Evolutionary conservation across 2,797 vertebrate genomes (phyloP).

Genomic region (Gadopsis bispinosus): DNA sequence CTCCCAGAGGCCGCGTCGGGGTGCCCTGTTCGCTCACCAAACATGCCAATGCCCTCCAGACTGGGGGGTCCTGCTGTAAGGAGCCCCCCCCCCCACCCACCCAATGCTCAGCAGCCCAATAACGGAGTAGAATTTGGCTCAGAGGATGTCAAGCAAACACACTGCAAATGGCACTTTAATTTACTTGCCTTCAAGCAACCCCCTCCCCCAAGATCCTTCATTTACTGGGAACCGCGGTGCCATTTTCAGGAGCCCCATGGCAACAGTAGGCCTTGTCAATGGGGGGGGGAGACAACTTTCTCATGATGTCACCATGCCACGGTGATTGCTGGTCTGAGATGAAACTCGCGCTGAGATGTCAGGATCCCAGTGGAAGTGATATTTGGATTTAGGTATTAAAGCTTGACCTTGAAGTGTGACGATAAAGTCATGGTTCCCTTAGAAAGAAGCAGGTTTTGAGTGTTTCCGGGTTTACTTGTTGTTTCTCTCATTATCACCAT

Average conservation of each 20-base stretch:
- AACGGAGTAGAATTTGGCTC: constrained; percentile 70
- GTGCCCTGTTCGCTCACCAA: constrained; percentile 66
- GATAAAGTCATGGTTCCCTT: not conserved
- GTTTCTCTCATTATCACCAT: not conserved
- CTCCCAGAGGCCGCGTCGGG: constrained; percentile 55
- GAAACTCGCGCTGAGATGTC: constrained; percentile 24
- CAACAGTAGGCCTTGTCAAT: constrained; percentile 79
- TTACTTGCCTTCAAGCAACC: constrained; percentile 67
- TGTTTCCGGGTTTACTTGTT: not conserved
- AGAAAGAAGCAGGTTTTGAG: constrained; percentile 8
- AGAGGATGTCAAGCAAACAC: constrained; percentile 80
- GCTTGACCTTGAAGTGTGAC: constrained; percentile 10
- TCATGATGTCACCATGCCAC: constrained; percentile 84
- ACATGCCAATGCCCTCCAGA: constrained; percentile 59
- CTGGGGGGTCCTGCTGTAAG: constrained; percentile 45
- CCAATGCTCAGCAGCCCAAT: constrained; percentile 58
- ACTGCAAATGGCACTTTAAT: constrained; percentile 82
- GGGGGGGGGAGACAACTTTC: constrained; percentile 78
- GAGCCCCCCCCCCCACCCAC: constrained; percentile 15
- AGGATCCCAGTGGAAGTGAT: not conserved
- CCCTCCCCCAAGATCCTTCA: constrained; percentile 74
- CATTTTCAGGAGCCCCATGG: constrained; percentile 81
- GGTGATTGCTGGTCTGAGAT: constrained; percentile 43
- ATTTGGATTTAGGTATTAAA: constrained; percentile 1
- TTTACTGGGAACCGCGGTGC: constrained; percentile 73